A percentile compares a stretch with the other conserved stretches of the same genome.
phyloP scores from a whole-genome alignment of 1,140 invertebrate genomes.

The Drosophila subpulchrella region DNA sequence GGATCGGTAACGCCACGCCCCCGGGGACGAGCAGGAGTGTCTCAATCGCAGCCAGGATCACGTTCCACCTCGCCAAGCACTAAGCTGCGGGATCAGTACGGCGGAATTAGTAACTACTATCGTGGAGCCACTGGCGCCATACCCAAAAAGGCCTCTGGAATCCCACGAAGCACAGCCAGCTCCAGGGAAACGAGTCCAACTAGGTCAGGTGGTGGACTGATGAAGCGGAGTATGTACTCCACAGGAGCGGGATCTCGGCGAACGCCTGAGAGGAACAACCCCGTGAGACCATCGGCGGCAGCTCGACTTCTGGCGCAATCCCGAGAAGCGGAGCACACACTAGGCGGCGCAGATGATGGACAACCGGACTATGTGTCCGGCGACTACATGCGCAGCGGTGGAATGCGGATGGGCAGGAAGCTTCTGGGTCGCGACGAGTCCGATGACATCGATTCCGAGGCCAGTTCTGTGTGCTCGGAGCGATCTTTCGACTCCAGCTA shows the following conservation, averaged over 20 bases:
- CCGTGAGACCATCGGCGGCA: constrained; percentile 88
- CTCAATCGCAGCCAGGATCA: constrained; percentile 93
- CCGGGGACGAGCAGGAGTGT: constrained; percentile 89
- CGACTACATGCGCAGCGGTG: constrained; percentile 67
- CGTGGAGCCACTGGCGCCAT: constrained; percentile 78
- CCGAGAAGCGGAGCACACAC: constrained; percentile 93
- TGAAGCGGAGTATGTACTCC: constrained; percentile 79
- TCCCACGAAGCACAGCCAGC: constrained; percentile 89
- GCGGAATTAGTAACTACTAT: constrained; percentile 73
- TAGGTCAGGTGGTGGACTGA: constrained; percentile 70
- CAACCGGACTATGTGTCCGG: constrained; percentile 55
- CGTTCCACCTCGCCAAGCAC: constrained; percentile 95
- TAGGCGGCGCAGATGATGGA: constrained; percentile 87
- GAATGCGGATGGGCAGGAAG: constrained; percentile 73
- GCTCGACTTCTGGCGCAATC: constrained; percentile 94
- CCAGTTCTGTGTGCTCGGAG: constrained; percentile 97
- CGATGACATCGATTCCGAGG: constrained; percentile 96
- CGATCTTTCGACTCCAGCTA: constrained; percentile 93
- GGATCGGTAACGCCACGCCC: constrained; percentile 86
- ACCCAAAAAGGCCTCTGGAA: constrained; percentile 87
- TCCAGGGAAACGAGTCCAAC: constrained; percentile 89
- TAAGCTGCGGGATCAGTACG: constrained; percentile 87
- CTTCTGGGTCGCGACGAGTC: constrained; percentile 87
- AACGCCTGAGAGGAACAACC: constrained; percentile 86
- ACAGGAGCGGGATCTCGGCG: constrained; percentile 80